A percentile compares a stretch with the other conserved stretches of the same genome.
Evolutionary conservation across 2,797 vertebrate species (phyloP).

Genomic region (Muscicapa comitata): DNA sequence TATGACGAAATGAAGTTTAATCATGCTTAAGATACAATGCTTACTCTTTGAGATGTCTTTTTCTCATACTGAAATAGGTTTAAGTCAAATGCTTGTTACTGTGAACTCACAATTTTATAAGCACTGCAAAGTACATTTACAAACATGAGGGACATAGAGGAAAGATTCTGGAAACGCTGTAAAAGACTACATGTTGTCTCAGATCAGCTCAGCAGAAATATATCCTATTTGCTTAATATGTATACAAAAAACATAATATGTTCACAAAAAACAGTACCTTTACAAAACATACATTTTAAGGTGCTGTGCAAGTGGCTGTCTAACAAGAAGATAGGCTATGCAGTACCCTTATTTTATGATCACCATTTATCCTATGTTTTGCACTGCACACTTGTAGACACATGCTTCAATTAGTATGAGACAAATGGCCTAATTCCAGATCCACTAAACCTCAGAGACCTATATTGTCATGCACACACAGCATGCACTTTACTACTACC

Average conservation of each 20-base stretch:
- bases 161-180: not conserved
- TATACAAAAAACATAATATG: not conserved
- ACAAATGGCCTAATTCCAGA: conserved; percentile 46
- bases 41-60: not conserved
- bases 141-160: not conserved
- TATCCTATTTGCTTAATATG: not conserved
- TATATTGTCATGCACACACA: not conserved
- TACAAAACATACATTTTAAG: not conserved
- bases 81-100: not conserved
- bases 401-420: conserved; percentile 42
- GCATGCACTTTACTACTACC: not conserved
- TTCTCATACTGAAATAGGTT: not conserved
- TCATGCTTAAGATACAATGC: not conserved
- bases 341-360: not conserved
- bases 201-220: conserved; percentile 11
- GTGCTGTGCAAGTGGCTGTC: not conserved
- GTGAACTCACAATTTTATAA: not conserved
- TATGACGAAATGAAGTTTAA: not conserved
- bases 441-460: conserved; percentile 47
- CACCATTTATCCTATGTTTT: not conserved
- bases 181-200: not conserved
- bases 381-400: conserved; percentile 21
- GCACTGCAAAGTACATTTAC: not conserved
- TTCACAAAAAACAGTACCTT: not conserved
- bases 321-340: not conserved